Conservation (phyloP, 2,888 invertebrate genomes). For the Heliconius ismenius region DNA sequence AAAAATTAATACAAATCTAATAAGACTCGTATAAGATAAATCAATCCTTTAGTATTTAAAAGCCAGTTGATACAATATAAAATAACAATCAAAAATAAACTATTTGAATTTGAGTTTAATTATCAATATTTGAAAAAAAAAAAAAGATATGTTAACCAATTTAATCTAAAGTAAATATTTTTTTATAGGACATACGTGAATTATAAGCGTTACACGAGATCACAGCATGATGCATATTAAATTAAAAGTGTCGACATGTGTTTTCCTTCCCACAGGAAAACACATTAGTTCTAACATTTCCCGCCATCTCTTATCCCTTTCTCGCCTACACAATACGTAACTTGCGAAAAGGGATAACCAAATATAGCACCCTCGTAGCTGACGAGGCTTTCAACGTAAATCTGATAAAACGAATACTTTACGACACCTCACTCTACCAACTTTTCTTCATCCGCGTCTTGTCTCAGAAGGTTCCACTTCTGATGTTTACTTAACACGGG, state of each 20-base stretch:
- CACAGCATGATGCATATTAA: slow-evolving; percentile 80
- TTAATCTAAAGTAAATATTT: background rate
- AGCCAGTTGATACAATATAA: background rate
- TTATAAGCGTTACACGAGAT: slow-evolving; percentile 61
- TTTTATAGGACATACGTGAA: background rate
- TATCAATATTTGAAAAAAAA: background rate
- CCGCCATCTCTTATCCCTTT: slow-evolving; percentile 59
- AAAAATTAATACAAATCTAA: background rate
- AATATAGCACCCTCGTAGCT: slow-evolving; percentile 72
- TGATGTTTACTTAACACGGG: slow-evolving; percentile 21
- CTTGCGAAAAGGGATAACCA: slow-evolving; percentile 54
- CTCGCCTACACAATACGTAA: slow-evolving; percentile 45
- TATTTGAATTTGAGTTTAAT: background rate
- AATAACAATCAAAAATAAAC: background rate
- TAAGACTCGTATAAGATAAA: slow-evolving; percentile 1
- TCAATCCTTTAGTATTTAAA: background rate
- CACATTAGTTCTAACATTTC: slow-evolving; percentile 79
- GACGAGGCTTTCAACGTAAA: slow-evolving; percentile 80
- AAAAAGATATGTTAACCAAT: background rate
- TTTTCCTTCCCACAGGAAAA: slow-evolving; percentile 82
- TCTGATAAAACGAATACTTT: slow-evolving; percentile 80
- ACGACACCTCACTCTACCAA: slow-evolving; percentile 74
- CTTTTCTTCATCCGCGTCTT: slow-evolving; percentile 62
- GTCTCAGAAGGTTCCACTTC: slow-evolving; percentile 50
- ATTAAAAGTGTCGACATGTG: slow-evolving; percentile 82